phyloP scores from a whole-genome alignment of 2,888 invertebrate species.

The Molorchus minor region DNA sequence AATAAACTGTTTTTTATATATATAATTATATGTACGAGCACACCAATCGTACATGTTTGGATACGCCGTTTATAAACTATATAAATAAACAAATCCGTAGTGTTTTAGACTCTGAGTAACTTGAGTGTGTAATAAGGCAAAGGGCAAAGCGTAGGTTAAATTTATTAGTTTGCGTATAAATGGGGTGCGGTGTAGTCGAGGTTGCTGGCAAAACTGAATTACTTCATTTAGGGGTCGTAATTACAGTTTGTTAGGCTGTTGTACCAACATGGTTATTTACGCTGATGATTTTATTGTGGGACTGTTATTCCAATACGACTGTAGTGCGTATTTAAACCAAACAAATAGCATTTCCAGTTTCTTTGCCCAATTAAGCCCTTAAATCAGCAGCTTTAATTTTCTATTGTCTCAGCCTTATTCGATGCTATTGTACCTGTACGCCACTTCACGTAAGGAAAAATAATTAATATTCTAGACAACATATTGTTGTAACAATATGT shows the following conservation, averaged over 20 bases:
- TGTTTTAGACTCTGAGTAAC: neutral
- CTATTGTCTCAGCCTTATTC: too few species aligned
- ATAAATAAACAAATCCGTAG: neutral
- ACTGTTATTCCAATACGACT: constrained; percentile 27
- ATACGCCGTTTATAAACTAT: neutral
- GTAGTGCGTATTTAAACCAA: constrained; percentile 6
- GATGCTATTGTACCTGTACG: too few species aligned
- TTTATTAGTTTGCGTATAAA: constrained; percentile 18
- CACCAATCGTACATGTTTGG: too few species aligned
- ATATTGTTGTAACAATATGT: too few species aligned
- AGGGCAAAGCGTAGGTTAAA: neutral
- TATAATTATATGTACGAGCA: too few species aligned
- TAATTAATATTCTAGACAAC: too few species aligned
- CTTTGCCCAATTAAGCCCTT: neutral
- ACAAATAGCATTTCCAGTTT: constrained; percentile 1
- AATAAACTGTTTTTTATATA: constrained; percentile 2
- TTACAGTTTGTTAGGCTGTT: constrained; percentile 30
- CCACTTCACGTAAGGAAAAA: too few species aligned
- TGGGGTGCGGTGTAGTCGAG: constrained; percentile 32
- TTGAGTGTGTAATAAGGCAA: constrained; percentile 1
- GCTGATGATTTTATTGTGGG: constrained; percentile 29
- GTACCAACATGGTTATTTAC: constrained; percentile 27
- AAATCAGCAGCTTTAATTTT: neutral
- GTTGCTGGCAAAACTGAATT: constrained; percentile 41
- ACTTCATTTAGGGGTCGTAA: constrained; percentile 36